These are phyloP conservation scores for Sarcophaga carnaria DNA, from an alignment of 2,888 invertebrate species.

Conservation along the genomic window DNA sequence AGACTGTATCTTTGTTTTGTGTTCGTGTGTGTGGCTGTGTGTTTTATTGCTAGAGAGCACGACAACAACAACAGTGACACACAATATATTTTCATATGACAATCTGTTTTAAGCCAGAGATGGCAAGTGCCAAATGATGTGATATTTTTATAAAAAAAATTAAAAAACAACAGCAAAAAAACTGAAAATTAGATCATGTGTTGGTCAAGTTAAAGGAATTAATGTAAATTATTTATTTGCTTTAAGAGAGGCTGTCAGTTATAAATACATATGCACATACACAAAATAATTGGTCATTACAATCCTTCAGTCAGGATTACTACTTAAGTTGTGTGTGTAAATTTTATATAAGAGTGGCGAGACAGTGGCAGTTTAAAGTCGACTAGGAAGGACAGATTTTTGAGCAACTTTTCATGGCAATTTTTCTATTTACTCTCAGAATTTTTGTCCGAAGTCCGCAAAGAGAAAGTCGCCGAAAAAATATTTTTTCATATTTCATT, in stretches of 20 bases:
- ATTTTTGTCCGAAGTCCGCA: no score
- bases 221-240: slow-evolving; percentile 6
- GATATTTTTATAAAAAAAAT: slow-evolving; percentile 20
- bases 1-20: not conserved
- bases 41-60: not conserved
- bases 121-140: slow-evolving; percentile 57
- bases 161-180: not conserved
- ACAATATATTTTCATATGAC: slow-evolving; percentile 28
- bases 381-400: no score
- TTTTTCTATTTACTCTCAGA: no score
- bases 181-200: not conserved
- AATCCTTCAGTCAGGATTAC: no score
- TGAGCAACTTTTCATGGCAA: no score
- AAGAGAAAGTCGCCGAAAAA: no score
- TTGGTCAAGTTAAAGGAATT: not conserved
- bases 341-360: no score
- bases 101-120: slow-evolving; percentile 39
- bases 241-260: not conserved
- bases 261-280: no score
- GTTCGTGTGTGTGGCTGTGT: not conserved
- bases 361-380: no score
- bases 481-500: no score
- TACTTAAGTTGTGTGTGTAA: no score
- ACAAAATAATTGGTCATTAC: no score
- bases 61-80: not conserved